These are phyloP conservation scores for Coelogynopora nodosa DNA, from an alignment of 2,888 invertebrate species.

Conservation along the genomic window DNA sequence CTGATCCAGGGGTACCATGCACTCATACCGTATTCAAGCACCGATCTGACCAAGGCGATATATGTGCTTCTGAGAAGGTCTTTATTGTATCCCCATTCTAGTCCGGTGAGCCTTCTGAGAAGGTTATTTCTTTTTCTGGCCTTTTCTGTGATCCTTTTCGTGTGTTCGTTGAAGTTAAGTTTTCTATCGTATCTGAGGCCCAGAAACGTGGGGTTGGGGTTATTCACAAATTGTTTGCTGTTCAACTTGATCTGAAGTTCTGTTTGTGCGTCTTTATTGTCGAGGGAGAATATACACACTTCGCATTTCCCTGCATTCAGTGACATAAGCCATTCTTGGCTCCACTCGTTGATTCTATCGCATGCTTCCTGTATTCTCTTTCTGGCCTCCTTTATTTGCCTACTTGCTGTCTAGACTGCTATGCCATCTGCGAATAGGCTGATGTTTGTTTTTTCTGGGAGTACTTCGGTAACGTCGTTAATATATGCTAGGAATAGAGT, in stretches of 20 bases:
- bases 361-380: slow-evolving; percentile 12
- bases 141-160: not conserved
- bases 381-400: not conserved
- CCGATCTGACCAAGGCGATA: slow-evolving; percentile 1
- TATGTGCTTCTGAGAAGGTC: slow-evolving; percentile 19
- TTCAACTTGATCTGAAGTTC: not conserved
- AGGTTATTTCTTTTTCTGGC: not conserved
- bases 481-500: not conserved
- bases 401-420: not conserved
- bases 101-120: slow-evolving; percentile 2
- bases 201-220: not conserved
- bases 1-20: slow-evolving; percentile 1
- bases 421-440: slow-evolving; percentile 21
- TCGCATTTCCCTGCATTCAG: slow-evolving; percentile 19
- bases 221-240: not conserved
- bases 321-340: slow-evolving; percentile 21
- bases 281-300: not conserved
- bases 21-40: not conserved
- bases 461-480: not conserved
- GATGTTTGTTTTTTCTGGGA: not conserved
- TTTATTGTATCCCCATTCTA: slow-evolving; percentile 7
- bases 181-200: slow-evolving; percentile 8
- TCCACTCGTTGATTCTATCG: slow-evolving; percentile 14
- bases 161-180: slow-evolving; percentile 14
- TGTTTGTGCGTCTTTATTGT: not conserved